Evolutionary conservation across 2,888 invertebrate species (phyloP).

Genomic region (Himalopsyche japonica): DNA sequence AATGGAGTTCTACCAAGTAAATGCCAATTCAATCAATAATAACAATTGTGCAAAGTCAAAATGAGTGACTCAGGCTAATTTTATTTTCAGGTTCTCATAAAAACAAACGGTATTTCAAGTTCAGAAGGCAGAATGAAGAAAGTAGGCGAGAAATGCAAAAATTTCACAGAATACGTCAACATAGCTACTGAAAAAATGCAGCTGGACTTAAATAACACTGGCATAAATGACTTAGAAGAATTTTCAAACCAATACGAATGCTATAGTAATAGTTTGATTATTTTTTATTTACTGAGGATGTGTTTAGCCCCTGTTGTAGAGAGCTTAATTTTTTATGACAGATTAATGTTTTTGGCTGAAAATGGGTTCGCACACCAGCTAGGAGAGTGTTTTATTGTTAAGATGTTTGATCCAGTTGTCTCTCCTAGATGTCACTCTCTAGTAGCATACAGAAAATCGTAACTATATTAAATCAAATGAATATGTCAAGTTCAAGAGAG

Average conservation of each 20-base stretch:
- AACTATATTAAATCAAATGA: too few species aligned
- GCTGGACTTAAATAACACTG: constrained; percentile 54
- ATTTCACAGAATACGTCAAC: constrained; percentile 71
- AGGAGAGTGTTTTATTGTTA: constrained; percentile 66
- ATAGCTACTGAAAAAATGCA: constrained; percentile 68
- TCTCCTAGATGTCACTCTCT: constrained; percentile 84
- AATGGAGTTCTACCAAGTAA: too few species aligned
- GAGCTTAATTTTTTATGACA: constrained; percentile 78
- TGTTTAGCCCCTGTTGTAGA: constrained; percentile 81
- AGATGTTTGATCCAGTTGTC: constrained; percentile 80
- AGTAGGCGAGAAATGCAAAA: constrained; percentile 61
- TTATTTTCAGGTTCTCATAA: constrained; percentile 51
- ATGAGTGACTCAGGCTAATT: not conserved
- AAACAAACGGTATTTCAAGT: constrained; percentile 47
- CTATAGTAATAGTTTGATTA: constrained; percentile 63
- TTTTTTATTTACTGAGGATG: constrained; percentile 78
- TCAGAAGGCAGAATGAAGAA: constrained; percentile 64
- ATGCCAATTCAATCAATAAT: too few species aligned
- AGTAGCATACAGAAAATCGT: constrained; percentile 52
- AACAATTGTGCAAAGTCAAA: too few species aligned
- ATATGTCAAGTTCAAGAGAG: too few species aligned
- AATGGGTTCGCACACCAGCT: constrained; percentile 54
- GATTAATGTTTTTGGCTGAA: constrained; percentile 76
- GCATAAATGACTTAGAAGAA: constrained; percentile 51
- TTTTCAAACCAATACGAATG: constrained; percentile 49